Base-by-base conservation (phyloP, 2,888 invertebrate species). In the Andricus quercusramuli region DNA sequence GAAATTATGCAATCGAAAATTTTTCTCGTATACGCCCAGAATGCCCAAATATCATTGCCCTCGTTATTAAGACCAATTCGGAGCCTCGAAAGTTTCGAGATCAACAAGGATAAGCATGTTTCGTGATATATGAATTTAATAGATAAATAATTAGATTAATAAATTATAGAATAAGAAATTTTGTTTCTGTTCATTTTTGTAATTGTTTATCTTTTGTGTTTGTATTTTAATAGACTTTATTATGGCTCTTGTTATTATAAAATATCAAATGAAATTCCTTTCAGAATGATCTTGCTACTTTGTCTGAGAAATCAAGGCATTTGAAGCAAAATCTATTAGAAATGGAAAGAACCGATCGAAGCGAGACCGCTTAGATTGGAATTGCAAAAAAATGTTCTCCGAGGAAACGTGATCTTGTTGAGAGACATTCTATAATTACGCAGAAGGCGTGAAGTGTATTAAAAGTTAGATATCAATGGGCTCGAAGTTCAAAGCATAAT, bases 31-130 rank as follows among this genome's bases (percentile, higher is more conserved):
- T 22, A n/a, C 47, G 47, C 51, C 47, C 68, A 47, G 68, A 68
- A 68, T 68, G 68, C 68, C 68, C 47, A 70, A 70, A 70, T 70
- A 70, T 70, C 22, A 41, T 59, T 41, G 41, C 68, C 68, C 41
- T 44, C 44, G 20, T 51, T 51, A 51, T 51, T 51, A 51, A 51
- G 20, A 51, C 8, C 51, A 20, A 17, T 20, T 51, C 2, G 5
- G 51, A 51, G 51, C 51, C 20, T 20, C 5, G 51, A 51, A 51
- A 51, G 51, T 51, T 51, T 51, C 20, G 20, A 51, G 20, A 51
- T 51, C 51, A 20, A 8, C 20, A 20, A 20, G 1, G 8, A 51
- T 13, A 20, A 20, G 17, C 51, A 20, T 6, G 51, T 20, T 51
- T 47, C 47, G 47, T 47, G 17, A 5, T 47, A 17, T 20, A 47